Percentiles rank a stretch among this genome's conserved stretches.
Evolutionary conservation across 1,140 invertebrate species (phyloP).

Genomic region (Drosophila navojoa): DNA sequence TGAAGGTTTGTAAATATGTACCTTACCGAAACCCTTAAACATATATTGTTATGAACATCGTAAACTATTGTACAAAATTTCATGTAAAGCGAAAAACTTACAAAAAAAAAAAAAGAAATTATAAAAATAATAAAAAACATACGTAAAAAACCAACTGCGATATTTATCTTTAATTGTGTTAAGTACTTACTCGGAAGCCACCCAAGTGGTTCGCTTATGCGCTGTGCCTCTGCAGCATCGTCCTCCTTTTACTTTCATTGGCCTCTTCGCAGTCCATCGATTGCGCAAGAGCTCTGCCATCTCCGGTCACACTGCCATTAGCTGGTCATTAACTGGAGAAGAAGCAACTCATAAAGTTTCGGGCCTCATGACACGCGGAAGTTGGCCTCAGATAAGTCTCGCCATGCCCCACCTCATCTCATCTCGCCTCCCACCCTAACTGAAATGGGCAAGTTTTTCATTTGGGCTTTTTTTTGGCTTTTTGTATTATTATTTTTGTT

Average conservation of each 20-base stretch:
- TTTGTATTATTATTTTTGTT: neutral
- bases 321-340: slow-evolving; percentile 40
- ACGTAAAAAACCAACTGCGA: slow-evolving; percentile 23
- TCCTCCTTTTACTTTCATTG: slow-evolving; percentile 52
- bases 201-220: slow-evolving; percentile 6
- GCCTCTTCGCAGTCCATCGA: slow-evolving; percentile 5
- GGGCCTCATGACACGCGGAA: slow-evolving; percentile 63
- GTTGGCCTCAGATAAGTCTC: slow-evolving; percentile 61
- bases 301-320: slow-evolving; percentile 27
- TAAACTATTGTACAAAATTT: slow-evolving; percentile 54
- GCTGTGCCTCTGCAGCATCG: neutral
- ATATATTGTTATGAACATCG: slow-evolving; percentile 47
- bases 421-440: slow-evolving; percentile 13
- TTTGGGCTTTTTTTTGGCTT: neutral
- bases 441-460: slow-evolving; percentile 44
- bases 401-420: neutral
- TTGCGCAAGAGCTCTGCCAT: slow-evolving; percentile 31
- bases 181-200: slow-evolving; percentile 10
- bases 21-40: slow-evolving; percentile 40
- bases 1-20: slow-evolving; percentile 51
- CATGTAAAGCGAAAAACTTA: slow-evolving; percentile 33
- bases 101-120: slow-evolving; percentile 39
- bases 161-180: slow-evolving; percentile 48
- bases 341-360: slow-evolving; percentile 74
- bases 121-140: slow-evolving; percentile 27